phyloP scores from a whole-genome alignment of 2,797 vertebrate species.

The Heliangelus exortis region DNA sequence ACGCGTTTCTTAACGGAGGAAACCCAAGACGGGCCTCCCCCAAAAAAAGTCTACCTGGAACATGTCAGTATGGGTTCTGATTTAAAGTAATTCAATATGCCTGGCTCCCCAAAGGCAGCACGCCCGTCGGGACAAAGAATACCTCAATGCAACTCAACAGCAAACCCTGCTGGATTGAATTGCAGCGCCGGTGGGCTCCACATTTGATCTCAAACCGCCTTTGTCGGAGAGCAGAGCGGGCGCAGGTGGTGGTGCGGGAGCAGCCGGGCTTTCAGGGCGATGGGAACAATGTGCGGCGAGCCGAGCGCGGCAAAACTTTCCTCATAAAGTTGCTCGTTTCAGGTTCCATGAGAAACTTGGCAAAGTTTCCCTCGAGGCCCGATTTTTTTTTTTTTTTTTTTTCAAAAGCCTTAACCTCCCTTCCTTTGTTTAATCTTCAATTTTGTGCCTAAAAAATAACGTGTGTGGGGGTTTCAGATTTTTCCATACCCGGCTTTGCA shows the following conservation, averaged over 20 bases:
- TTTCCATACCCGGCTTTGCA: conserved; percentile 17
- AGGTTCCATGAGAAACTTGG: conserved; percentile 27
- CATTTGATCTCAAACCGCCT: neutral
- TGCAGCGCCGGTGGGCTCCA: conserved; percentile 33
- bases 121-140: conserved; percentile 37
- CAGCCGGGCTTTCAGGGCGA: neutral
- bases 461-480: neutral
- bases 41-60: neutral
- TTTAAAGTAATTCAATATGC: conserved; percentile 44
- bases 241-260: conserved; percentile 7
- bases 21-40: conserved; percentile 39
- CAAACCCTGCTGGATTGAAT: conserved; percentile 57
- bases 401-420: conserved; percentile 23
- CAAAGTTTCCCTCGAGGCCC: conserved; percentile 36
- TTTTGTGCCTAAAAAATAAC: conserved; percentile 27
- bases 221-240: neutral
- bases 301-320: conserved; percentile 19
- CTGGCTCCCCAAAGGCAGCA: conserved; percentile 42
- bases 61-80: neutral
- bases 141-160: conserved; percentile 54
- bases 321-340: conserved; percentile 36
- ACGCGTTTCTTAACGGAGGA: neutral
- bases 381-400: neutral
- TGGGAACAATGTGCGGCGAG: conserved; percentile 29
- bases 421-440: conserved; percentile 47